Percentiles rank a stretch among this genome's conserved stretches.
These are phyloP conservation scores for Electrophaes corylata DNA, from an alignment of 2,888 invertebrate genomes.

Conservation along the genomic window DNA sequence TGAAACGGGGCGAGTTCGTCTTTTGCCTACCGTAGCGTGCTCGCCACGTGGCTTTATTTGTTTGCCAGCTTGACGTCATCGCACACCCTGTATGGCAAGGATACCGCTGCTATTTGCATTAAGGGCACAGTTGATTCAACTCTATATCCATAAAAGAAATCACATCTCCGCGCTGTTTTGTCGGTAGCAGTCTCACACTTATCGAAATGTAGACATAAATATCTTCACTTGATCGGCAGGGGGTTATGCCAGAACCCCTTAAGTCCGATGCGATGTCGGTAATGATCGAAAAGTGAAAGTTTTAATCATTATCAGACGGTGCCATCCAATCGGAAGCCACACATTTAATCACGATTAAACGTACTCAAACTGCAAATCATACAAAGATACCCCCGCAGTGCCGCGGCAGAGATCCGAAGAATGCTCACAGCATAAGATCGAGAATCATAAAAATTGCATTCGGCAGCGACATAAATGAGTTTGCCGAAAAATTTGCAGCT, in stretches of 20 bases:
- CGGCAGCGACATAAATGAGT: conserved; percentile 46
- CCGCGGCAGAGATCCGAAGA: conserved; percentile 19
- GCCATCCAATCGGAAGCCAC: conserved; percentile 67
- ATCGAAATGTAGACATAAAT: conserved; percentile 28
- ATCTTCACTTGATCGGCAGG: conserved; percentile 42
- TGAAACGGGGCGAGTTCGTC: conserved; percentile 76
- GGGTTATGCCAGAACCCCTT: conserved; percentile 47
- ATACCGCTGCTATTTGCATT: conserved; percentile 64
- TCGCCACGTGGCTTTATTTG: conserved; percentile 72
- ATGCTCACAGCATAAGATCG: conserved; percentile 33
- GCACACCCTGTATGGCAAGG: conserved; percentile 68
- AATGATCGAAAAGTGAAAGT: conserved; percentile 79
- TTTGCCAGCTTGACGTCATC: conserved; percentile 70
- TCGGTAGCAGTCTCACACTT: conserved; percentile 1
- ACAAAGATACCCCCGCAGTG: conserved; percentile 40
- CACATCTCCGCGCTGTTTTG: conserved; percentile 14
- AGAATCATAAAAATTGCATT: conserved; percentile 40
- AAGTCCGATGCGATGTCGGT: conserved; percentile 50
- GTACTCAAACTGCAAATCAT: conserved; percentile 48
- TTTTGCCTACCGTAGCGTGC: conserved; percentile 67
- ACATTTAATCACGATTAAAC: conserved; percentile 69
- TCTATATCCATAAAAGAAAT: conserved; percentile 42
- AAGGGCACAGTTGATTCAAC: conserved; percentile 68
- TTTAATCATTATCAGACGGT: conserved; percentile 66
- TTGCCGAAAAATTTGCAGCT: conserved; percentile 54